Evolutionary conservation across 2,113 vertebrate species (phyloP), one percentile per base, ranked within the genome.

Genomic region (Corythoichthys intestinalis): DNA sequence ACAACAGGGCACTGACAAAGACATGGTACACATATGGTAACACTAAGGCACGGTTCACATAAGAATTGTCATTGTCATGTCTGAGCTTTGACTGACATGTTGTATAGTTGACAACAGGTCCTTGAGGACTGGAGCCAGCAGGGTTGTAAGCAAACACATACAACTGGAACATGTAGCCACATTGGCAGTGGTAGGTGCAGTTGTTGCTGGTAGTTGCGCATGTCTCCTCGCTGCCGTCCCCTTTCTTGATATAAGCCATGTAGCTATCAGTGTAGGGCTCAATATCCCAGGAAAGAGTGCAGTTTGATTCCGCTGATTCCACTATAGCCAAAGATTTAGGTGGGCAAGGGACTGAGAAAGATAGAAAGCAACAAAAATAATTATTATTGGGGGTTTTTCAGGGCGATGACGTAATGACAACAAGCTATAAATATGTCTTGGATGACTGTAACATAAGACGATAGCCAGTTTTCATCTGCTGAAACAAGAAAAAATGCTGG

Each of bases 81-180:
- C 9, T 38, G 5, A 44, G 46, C 49, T 65, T 50, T 2, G 20
- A 67, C 93, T 91, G 83, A 95, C 96, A 83, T 76, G 95, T 94
- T 65, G 94, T 96, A 46, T 94, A 89, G 88, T 94, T 96, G 61
- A 96, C 75, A 48, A 91, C 71, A 0, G 91, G 78, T 1, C 94
- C 94, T 47, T 86, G 64, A 52, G 92, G 92, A 76, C 96, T 96
- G 77, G 91, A 85, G 4, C 96, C 96, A 1, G 94, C 94, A 34
- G 80, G 78, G 81, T 96, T 98, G 69, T 93, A 93, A 1, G 95
- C 95, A 35, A 93, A 94, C 72, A 96, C 93, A 61, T 90, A 94
- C 70, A 95, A 86, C 73, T 96, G 92, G 66, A 94, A 96, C 0
- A 93, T 95, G 90, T 94, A 94, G 59, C 97, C 95, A 38, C 97